Evolutionary conservation across 2,113 vertebrate species (phyloP), one percentile per base, ranked within the genome.

Genomic region (Lonchura striata): DNA sequence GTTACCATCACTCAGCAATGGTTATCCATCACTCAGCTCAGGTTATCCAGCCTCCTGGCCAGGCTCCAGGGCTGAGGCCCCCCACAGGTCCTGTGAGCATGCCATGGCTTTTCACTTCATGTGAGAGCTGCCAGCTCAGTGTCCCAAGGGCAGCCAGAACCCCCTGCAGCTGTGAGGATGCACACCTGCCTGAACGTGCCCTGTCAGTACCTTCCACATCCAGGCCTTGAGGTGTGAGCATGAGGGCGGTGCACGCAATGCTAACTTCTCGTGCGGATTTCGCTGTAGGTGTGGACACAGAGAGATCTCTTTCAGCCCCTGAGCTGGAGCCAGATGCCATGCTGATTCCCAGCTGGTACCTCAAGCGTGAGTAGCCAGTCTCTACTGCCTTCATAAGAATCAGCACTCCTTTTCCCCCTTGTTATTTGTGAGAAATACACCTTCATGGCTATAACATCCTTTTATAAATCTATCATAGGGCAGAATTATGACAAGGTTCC

Each of bases 51-150:
- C 15, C 15, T 70, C 28, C 15, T 41, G 49, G 39, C 18, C 19
- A 4, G 24, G 42, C 25, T 37, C 15, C 25, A 37, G 54, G 19
- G 33, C 54, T 75, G 15, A 76, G 6, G 3, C 7, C 1, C n/a
- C 20, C 7, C 7, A 3, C 12, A 11, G 74, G 9, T 19, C 2
- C 1, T 33, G 35, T 25, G 46, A 16, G 57, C 28, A 25, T 1
- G 1, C 35, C n/a, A 12, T 21, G 57, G 28, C 35, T 50, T 77
- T 50, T 63, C 23, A n/a, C 33, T 57, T 35, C n/a, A 35, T 35
- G n/a, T 16, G 22, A 35, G n/a, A 35, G 10, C 41, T 56, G 41
- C 41, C 56, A 61, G 39, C 21, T 63, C 56, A 31, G n/a, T 37
- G 68, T 63, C 20, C 57, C 41, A 17, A 53, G n/a, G 47, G 22